A percentile compares a stretch with the other conserved stretches of the same genome.
Conservation (phyloP, 1,140 invertebrate species). For the Orius insidiosus region DNA sequence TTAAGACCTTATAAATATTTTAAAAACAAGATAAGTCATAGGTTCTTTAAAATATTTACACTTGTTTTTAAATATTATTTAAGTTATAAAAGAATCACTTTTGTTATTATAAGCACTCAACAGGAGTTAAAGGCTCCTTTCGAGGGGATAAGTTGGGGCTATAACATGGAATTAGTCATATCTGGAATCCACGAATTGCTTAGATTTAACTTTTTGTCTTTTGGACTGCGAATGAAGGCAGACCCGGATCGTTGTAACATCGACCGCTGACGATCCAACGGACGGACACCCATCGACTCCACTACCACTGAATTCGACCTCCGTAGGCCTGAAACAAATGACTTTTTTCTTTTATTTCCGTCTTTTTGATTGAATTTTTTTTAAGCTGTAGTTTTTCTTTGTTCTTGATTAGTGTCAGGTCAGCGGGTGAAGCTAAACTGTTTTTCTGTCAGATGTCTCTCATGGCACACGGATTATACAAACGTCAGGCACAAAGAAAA, state of each 20-base stretch:
- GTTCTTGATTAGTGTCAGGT: neutral
- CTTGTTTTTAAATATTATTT: too few relatives aligned
- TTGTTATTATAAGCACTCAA: too few relatives aligned
- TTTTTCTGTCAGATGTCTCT: too few relatives aligned
- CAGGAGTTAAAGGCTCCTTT: too few relatives aligned
- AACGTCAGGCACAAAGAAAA: too few relatives aligned
- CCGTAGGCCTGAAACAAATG: neutral
- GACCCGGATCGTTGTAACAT: neutral
- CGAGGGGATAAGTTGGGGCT: neutral
- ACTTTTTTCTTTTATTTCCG: neutral
- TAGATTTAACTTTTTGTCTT: conserved; percentile 3
- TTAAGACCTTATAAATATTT: too few relatives aligned
- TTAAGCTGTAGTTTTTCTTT: neutral
- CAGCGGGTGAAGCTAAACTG: neutral
- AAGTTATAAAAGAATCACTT: too few relatives aligned
- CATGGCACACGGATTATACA: too few relatives aligned
- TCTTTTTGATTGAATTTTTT: neutral
- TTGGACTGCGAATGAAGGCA: neutral
- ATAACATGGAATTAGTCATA: conserved; percentile 13
- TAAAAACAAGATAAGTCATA: too few relatives aligned
- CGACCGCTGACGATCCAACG: neutral
- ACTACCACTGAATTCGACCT: conserved; percentile 4
- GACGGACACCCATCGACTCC: conserved; percentile 4
- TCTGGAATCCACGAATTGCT: conserved; percentile 8
- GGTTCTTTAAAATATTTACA: too few relatives aligned